A percentile compares a stretch with the other conserved stretches of the same genome.
Evolutionary conservation across 2,797 vertebrate species (phyloP).

Genomic region (Podarcis siculus): DNA sequence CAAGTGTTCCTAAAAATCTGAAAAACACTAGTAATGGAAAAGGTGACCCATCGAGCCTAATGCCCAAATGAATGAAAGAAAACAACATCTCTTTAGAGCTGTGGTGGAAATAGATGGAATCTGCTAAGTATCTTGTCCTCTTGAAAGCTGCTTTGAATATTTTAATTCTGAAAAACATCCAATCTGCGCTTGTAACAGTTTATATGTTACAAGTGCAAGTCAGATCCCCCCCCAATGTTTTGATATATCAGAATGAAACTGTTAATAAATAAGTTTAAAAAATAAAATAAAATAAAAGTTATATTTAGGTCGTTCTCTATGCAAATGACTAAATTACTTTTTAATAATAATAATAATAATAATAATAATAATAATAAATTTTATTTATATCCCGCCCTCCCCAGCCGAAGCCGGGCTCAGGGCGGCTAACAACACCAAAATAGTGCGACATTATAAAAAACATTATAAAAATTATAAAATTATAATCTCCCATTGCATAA

Average conservation of each 20-base stretch:
- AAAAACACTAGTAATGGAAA: neutral
- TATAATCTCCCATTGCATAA: neutral
- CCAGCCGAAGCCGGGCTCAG: too few species aligned
- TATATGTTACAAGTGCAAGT: neutral
- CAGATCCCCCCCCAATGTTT: neutral
- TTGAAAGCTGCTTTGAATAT: neutral
- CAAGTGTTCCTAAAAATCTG: neutral
- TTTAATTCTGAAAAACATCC: neutral
- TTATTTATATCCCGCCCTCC: too few species aligned
- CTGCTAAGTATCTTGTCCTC: neutral
- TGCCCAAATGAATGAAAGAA: neutral
- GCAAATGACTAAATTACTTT: neutral
- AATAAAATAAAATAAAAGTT: neutral
- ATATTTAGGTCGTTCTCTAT: neutral
- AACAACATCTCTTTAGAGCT: neutral
- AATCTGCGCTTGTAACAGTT: neutral
- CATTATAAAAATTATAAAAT: too few species aligned
- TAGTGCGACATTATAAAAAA: too few species aligned
- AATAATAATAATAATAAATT: too few species aligned
- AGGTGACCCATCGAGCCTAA: neutral
- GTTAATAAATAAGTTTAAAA: neutral
- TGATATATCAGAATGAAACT: neutral
- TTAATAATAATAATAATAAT: too few species aligned
- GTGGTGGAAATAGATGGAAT: neutral
- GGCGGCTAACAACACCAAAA: too few species aligned